Percentiles rank a stretch among this genome's conserved stretches.
phyloP scores from a whole-genome alignment of 2,888 invertebrate species.

The Pristionchus japonicus region DNA sequence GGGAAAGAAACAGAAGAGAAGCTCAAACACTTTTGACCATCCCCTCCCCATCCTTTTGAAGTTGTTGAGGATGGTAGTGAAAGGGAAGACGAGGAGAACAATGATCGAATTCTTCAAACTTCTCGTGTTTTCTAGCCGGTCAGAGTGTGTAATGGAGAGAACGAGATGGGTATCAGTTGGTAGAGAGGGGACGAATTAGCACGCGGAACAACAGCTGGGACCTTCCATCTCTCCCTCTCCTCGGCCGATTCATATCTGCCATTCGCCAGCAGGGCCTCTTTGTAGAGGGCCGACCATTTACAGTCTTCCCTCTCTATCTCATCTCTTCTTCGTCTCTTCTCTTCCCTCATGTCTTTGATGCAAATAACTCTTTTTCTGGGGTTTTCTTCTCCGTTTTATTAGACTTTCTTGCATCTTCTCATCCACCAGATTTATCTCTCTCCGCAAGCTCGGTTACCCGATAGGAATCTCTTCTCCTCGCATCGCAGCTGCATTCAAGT shows the following conservation, averaged over 20 bases:
- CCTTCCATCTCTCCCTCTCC: neutral
- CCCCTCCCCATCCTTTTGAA: neutral
- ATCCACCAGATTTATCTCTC: no score
- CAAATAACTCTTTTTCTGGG: no score
- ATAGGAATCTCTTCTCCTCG: neutral
- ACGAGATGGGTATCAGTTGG: slow-evolving; percentile 7
- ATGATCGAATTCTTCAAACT: no score
- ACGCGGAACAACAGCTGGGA: slow-evolving; percentile 26
- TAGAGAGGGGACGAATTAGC: neutral
- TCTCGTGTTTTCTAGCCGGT: no score
- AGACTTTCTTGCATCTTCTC: no score
- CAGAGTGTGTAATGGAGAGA: no score
- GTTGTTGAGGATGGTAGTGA: neutral
- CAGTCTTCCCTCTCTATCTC: neutral
- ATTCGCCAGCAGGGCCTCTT: neutral
- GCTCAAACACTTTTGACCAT: slow-evolving; percentile 28
- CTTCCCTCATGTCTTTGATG: no score
- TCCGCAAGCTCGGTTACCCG: no score
- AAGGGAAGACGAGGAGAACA: neutral
- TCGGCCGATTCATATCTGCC: slow-evolving; percentile 37
- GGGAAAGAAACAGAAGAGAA: neutral
- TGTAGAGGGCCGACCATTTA: neutral
- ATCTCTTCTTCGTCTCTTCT: neutral
- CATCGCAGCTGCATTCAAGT: slow-evolving; percentile 19
- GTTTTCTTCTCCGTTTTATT: no score